A percentile compares a stretch with the other conserved stretches of the same genome.
These are phyloP conservation scores for Thymelicus sylvestris DNA, from an alignment of 2,888 invertebrate genomes.

Conservation along the genomic window DNA sequence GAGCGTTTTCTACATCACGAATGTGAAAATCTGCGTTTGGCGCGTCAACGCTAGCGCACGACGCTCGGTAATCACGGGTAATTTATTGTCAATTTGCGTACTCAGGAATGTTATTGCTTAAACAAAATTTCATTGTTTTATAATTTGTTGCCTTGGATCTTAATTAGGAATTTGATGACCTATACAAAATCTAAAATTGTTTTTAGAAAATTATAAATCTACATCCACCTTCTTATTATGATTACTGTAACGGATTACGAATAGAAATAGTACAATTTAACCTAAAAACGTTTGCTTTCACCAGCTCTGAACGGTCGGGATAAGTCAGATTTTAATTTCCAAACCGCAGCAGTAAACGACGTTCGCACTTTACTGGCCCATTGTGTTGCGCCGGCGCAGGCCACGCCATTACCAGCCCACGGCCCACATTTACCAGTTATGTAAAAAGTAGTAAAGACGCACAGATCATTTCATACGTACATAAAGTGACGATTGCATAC, in stretches of 20 bases:
- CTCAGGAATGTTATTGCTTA: constrained; percentile 12
- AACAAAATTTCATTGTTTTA: constrained; percentile 6
- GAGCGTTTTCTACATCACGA: constrained; percentile 77
- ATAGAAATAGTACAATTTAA: constrained; percentile 21
- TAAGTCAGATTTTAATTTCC: constrained; percentile 82
- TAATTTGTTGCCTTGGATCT: not conserved
- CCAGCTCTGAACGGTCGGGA: constrained; percentile 58
- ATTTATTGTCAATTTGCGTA: constrained; percentile 52
- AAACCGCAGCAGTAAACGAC: constrained; percentile 81
- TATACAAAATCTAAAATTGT: no score
- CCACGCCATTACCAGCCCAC: constrained; percentile 61
- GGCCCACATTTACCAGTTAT: constrained; percentile 57
- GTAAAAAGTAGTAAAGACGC: constrained; percentile 60
- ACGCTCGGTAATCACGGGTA: constrained; percentile 48
- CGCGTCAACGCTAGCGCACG: constrained; percentile 51
- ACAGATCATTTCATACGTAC: constrained; percentile 40
- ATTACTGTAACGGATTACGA: not conserved
- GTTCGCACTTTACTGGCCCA: constrained; percentile 79
- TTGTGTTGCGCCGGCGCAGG: constrained; percentile 63
- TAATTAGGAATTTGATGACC: no score
- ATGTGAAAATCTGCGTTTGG: constrained; percentile 69
- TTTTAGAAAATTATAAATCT: not conserved
- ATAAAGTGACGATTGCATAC: not conserved
- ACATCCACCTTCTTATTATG: not conserved
- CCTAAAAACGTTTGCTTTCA: constrained; percentile 45